Percentiles rank a stretch among this genome's conserved stretches.
Evolutionary conservation across 1,140 invertebrate genomes (phyloP).

Genomic region (Drosophila biarmipes): DNA sequence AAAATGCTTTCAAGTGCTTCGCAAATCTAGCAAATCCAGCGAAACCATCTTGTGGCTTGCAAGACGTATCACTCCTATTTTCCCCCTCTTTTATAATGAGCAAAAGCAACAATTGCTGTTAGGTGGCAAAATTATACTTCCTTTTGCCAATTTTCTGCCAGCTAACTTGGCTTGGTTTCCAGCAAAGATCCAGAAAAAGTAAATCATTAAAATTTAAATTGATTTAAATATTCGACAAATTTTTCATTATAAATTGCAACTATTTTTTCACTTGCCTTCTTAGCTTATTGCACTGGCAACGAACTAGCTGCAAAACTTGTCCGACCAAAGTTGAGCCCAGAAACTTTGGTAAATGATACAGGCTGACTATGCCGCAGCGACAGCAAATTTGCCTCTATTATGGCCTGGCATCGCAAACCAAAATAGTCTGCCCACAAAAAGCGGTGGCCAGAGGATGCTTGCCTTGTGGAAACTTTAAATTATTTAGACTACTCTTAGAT

Average conservation of each 20-base stretch:
- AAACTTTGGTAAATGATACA: slow-evolving; percentile 64
- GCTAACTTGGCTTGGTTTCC: background rate
- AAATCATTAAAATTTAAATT: background rate
- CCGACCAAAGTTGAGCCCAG: slow-evolving; percentile 15
- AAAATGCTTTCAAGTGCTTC: slow-evolving; percentile 80
- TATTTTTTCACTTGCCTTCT: background rate
- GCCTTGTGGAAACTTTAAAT: slow-evolving; percentile 67
- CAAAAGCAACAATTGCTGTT: slow-evolving; percentile 29
- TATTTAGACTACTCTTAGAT: slow-evolving; percentile 66
- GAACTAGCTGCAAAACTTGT: slow-evolving; percentile 19
- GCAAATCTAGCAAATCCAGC: slow-evolving; percentile 72
- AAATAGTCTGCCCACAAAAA: slow-evolving; percentile 65
- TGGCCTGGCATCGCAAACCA: slow-evolving; percentile 52
- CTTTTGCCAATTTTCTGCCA: slow-evolving; percentile 2
- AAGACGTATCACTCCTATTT: background rate
- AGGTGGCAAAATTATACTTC: slow-evolving; percentile 4
- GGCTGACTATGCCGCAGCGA: slow-evolving; percentile 17
- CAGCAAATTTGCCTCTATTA: slow-evolving; percentile 50
- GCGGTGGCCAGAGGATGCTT: slow-evolving; percentile 33
- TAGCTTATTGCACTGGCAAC: slow-evolving; percentile 8
- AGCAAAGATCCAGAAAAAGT: background rate
- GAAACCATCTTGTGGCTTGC: slow-evolving; percentile 28
- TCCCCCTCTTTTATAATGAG: slow-evolving; percentile 52
- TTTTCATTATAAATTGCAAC: background rate
- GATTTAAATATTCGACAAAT: background rate